phyloP scores from a whole-genome alignment of 1,140 invertebrate species.

The Halictus rubicundus region DNA sequence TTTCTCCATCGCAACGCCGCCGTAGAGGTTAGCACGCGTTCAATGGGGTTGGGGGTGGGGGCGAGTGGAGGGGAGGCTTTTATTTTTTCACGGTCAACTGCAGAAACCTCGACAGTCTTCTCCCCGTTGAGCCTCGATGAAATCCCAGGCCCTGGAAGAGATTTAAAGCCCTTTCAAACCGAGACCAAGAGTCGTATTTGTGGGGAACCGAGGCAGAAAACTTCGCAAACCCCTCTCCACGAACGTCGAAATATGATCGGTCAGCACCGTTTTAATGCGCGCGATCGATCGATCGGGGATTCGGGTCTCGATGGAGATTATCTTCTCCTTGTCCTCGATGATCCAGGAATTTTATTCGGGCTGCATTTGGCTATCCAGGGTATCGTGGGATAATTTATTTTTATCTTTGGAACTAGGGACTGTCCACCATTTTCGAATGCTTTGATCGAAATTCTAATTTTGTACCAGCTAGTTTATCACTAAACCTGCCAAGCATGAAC shows the following conservation, averaged over 20 bases:
- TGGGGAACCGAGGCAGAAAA: conserved; percentile 6
- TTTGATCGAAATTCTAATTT: too few species aligned
- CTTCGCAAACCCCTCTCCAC: not conserved
- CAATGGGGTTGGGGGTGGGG: too few species aligned
- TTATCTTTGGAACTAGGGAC: too few species aligned
- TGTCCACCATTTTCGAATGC: too few species aligned
- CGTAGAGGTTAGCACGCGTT: conserved; percentile 27
- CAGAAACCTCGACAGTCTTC: conserved; percentile 1
- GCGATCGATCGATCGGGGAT: not conserved
- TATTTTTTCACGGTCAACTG: conserved; percentile 50
- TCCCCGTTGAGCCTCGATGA: too few species aligned
- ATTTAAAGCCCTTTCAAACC: conserved; percentile 50
- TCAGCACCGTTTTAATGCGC: conserved; percentile 16
- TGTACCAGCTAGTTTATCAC: too few species aligned
- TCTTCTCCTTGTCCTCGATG: too few species aligned
- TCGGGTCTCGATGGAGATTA: too few species aligned
- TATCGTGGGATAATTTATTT: too few species aligned
- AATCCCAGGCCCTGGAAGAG: conserved; percentile 16
- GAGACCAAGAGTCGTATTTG: conserved; percentile 28
- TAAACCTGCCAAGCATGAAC: too few species aligned
- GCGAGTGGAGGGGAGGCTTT: conserved; percentile 14
- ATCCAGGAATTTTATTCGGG: too few species aligned
- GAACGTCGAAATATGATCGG: conserved; percentile 27
- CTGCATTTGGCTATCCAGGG: too few species aligned
- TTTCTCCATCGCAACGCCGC: conserved; percentile 6